These are phyloP conservation scores for Pterostichus madidus DNA, from an alignment of 2,888 invertebrate genomes.

Conservation along the genomic window DNA sequence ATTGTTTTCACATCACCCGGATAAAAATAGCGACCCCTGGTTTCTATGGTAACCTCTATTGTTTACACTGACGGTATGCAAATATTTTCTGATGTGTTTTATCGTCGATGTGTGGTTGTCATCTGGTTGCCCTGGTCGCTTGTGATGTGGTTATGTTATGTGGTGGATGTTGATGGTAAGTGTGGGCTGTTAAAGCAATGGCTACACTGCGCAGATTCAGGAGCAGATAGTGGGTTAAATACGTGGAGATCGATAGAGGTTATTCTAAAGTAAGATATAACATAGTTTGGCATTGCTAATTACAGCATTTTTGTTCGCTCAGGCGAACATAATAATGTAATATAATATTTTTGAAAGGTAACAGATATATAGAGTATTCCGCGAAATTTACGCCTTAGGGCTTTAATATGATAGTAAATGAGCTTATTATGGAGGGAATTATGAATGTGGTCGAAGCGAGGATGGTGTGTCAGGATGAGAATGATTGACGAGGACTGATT, in stretches of 20 bases:
- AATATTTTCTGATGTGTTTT: conserved; percentile 54
- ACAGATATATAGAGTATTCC: too few relatives aligned
- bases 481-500: too few relatives aligned
- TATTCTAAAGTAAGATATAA: neutral
- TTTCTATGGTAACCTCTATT: conserved; percentile 30
- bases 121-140: neutral
- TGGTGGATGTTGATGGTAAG: neutral
- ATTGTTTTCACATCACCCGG: conserved; percentile 35
- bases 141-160: conserved; percentile 8
- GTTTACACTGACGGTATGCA: conserved; percentile 39
- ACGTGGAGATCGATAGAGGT: conserved; percentile 17
- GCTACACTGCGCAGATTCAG: conserved; percentile 17
- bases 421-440: too few relatives aligned
- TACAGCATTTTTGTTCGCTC: too few relatives aligned
- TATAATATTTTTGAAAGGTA: too few relatives aligned
- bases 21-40: conserved; percentile 9
- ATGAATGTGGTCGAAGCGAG: too few relatives aligned
- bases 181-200: conserved; percentile 20
- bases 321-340: too few relatives aligned
- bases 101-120: conserved; percentile 45
- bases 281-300: neutral
- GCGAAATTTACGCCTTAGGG: too few relatives aligned
- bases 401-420: too few relatives aligned
- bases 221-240: conserved; percentile 34
- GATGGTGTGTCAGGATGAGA: too few relatives aligned